phyloP scores from a whole-genome alignment of 92 coral and sea anemone genomes.

The Zoanthus sansibaricus region DNA sequence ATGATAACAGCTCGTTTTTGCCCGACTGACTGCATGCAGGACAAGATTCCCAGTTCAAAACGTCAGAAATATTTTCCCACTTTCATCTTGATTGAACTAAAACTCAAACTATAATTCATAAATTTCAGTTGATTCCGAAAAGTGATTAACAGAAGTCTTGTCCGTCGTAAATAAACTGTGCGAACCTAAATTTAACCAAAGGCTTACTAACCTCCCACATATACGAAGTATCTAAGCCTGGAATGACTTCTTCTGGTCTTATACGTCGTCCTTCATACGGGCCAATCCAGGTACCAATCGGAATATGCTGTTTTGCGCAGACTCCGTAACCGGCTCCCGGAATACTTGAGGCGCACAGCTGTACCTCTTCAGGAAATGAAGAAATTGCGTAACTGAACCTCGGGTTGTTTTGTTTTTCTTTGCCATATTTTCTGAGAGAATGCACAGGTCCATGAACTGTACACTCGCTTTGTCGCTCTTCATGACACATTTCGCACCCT shows the following conservation, averaged over 20 bases:
- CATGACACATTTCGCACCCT: constrained; percentile 57
- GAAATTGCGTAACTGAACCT: constrained; percentile 78
- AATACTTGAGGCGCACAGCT: constrained; percentile 84
- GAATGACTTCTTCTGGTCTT: constrained; percentile 69
- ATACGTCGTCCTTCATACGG: constrained; percentile 95
- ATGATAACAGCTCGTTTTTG: too few relatives aligned
- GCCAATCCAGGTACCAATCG: constrained; percentile 98
- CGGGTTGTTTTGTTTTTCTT: constrained; percentile 35
- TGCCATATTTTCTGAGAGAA: constrained; percentile 32
- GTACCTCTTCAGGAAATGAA: constrained; percentile 96
- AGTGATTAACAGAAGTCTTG: too few relatives aligned
- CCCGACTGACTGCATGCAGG: too few relatives aligned
- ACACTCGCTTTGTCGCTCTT: constrained; percentile 46
- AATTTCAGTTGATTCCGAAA: too few relatives aligned
- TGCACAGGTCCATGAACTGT: constrained; percentile 43
- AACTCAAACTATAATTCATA: too few relatives aligned
- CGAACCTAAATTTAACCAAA: neutral
- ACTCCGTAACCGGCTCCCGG: constrained; percentile 82
- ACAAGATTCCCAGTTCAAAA: too few relatives aligned
- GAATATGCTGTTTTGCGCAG: constrained; percentile 92
- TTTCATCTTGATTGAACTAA: too few relatives aligned
- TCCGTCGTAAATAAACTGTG: neutral
- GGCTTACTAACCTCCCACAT: constrained; percentile 91
- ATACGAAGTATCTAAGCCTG: constrained; percentile 73
- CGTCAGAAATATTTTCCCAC: too few relatives aligned